Conservation (phyloP, 2,797 vertebrate genomes). For the Pampus argenteus region DNA sequence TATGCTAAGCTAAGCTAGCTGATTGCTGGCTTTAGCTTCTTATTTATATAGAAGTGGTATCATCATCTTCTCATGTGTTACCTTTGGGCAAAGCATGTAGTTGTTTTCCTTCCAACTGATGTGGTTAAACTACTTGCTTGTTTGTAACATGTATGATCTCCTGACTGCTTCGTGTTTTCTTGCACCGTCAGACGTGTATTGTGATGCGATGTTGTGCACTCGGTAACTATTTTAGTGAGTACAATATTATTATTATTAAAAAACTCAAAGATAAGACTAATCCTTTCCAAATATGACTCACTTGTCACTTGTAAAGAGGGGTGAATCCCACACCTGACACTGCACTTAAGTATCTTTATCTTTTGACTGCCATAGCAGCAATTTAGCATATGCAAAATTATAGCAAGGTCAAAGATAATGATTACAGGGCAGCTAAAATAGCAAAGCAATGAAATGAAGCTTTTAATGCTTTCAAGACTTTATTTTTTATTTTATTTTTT, state of each 20-base stretch:
- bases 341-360: neutral
- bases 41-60: no score
- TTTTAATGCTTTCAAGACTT: neutral
- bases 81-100: no score
- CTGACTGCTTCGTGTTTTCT: neutral
- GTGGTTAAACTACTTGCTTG: no score
- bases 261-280: neutral
- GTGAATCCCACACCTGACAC: neutral
- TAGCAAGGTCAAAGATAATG: neutral
- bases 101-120: no score
- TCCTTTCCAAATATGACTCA: neutral
- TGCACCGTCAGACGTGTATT: neutral
- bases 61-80: no score
- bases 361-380: neutral
- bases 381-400: neutral
- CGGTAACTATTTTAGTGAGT: neutral
- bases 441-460: neutral
- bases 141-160: neutral
- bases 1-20: no score
- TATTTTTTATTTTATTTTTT: no score
- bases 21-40: no score
- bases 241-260: neutral
- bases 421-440: neutral
- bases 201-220: neutral
- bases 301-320: conserved; percentile 2